Percentiles rank a stretch among this genome's conserved stretches.
Evolutionary conservation across 1,140 invertebrate species (phyloP).

Genomic region (Adoxophyes honmai): DNA sequence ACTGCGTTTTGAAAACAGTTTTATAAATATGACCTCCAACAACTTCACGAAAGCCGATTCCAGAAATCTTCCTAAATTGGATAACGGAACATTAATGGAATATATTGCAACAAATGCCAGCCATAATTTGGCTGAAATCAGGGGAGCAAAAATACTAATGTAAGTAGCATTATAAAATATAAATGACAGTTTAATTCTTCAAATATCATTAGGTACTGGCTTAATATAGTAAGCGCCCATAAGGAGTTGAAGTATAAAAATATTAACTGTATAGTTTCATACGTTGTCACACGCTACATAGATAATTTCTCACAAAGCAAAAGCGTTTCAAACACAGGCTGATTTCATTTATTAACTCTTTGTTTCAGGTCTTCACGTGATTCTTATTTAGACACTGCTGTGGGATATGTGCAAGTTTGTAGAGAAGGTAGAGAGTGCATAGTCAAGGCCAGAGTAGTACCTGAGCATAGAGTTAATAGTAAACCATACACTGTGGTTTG

Average conservation of each 20-base stretch:
- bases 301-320: too few species aligned
- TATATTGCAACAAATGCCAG: neutral
- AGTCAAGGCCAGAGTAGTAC: slow-evolving; percentile 24
- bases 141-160: slow-evolving; percentile 2
- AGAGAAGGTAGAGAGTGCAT: neutral
- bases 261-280: too few species aligned
- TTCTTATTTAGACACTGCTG: neutral
- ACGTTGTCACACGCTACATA: too few species aligned
- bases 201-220: too few species aligned
- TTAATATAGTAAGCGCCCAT: too few species aligned
- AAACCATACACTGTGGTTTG: slow-evolving; percentile 22
- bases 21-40: too few species aligned
- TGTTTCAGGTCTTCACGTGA: slow-evolving; percentile 13
- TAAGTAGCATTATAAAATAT: too few species aligned
- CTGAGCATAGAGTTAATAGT: slow-evolving; percentile 19
- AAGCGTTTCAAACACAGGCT: too few species aligned
- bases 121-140: neutral
- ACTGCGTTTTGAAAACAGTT: too few species aligned
- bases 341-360: neutral
- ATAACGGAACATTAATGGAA: slow-evolving; percentile 5
- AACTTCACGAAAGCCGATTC: neutral
- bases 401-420: slow-evolving; percentile 17
- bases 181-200: too few species aligned
- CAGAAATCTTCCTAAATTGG: slow-evolving; percentile 13
- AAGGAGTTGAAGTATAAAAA: too few species aligned